These are phyloP conservation scores for Ramazzottius varieornatus DNA, from an alignment of 2,888 invertebrate species.

Conservation along the genomic window DNA sequence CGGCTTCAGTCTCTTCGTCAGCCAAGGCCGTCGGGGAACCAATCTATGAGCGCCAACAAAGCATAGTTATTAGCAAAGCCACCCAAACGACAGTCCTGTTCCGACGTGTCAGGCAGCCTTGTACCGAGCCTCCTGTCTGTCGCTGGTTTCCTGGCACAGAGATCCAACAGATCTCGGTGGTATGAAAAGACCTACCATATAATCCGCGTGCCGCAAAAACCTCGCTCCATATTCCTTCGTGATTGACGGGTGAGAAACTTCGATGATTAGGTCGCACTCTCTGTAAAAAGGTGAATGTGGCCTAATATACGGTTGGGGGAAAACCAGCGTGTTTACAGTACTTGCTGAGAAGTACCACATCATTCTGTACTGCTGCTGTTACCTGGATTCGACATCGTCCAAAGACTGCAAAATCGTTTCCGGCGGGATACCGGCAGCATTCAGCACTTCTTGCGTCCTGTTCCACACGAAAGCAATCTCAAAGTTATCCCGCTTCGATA, in stretches of 20 bases:
- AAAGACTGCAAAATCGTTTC: neutral
- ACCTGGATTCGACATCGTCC: neutral
- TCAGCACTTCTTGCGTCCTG: neutral
- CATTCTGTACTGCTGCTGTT: too few species aligned
- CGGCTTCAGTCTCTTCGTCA: slow-evolving; percentile 19
- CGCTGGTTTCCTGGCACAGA: too few species aligned
- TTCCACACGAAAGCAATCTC: neutral
- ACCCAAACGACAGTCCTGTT: too few species aligned
- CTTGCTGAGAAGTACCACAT: too few species aligned
- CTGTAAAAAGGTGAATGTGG: too few species aligned
- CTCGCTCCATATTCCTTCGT: slow-evolving; percentile 18
- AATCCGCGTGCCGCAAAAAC: slow-evolving; percentile 24
- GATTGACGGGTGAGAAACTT: slow-evolving; percentile 30
- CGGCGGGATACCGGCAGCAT: neutral
- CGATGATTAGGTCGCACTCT: slow-evolving; percentile 25
- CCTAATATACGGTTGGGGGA: too few species aligned
- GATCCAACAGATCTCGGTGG: too few species aligned
- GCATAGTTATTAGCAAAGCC: slow-evolving; percentile 2
- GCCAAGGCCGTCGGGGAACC: slow-evolving; percentile 31
- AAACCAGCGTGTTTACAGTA: too few species aligned
- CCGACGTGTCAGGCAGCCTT: too few species aligned
- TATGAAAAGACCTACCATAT: slow-evolving; percentile 26
- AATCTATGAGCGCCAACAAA: slow-evolving; percentile 17
- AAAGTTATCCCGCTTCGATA: neutral
- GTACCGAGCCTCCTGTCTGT: too few species aligned